A percentile compares a stretch with the other conserved stretches of the same genome.
Evolutionary conservation across 2,797 vertebrate species (phyloP).

Genomic region (Schizopygopsis malacanthus): DNA sequence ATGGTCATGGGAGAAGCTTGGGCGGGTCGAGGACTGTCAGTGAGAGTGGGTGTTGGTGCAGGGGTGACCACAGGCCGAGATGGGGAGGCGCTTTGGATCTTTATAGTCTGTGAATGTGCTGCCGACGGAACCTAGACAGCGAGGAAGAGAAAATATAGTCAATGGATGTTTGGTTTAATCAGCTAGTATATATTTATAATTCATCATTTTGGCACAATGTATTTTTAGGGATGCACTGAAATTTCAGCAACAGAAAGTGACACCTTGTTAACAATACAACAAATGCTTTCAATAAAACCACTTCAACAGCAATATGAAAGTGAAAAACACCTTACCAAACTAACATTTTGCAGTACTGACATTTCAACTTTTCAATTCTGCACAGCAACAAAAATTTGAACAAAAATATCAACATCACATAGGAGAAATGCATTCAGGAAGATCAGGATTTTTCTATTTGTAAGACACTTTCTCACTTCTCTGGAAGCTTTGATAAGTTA

Average conservation of each 20-base stretch:
- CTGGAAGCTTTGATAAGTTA: background rate
- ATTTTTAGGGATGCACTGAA: slow-evolving; percentile 47
- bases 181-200: background rate
- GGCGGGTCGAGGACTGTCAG: slow-evolving; percentile 86
- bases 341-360: background rate
- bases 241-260: background rate
- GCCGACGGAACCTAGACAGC: slow-evolving; percentile 81
- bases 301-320: background rate
- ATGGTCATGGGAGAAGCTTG: slow-evolving; percentile 81
- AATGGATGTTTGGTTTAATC: background rate
- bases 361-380: background rate
- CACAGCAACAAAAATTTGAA: background rate
- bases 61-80: slow-evolving; percentile 81
- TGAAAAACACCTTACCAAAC: background rate
- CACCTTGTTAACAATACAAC: background rate
- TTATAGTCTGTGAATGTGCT: slow-evolving; percentile 83
- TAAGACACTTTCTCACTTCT: background rate
- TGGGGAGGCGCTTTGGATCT: slow-evolving; percentile 87
- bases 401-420: background rate
- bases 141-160: slow-evolving; percentile 9
- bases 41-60: slow-evolving; percentile 73
- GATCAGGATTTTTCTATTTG: background rate
- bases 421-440: background rate
- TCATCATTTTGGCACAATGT: background rate
- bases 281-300: background rate